phyloP scores from a whole-genome alignment of 2,888 invertebrate species.

The Parelbella ahira region DNA sequence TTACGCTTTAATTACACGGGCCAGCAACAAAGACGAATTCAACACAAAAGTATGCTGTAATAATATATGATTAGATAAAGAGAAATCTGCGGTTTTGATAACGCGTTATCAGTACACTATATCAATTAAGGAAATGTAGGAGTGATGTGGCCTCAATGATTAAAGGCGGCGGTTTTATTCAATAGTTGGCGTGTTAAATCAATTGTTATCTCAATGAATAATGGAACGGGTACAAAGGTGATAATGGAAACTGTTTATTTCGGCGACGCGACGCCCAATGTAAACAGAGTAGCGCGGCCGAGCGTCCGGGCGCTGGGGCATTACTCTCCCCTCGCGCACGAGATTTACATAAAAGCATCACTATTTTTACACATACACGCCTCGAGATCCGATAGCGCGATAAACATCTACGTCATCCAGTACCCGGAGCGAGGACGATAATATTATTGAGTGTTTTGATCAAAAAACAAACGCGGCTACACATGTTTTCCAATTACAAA shows the following conservation, averaged over 20 bases:
- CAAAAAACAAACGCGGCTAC: no score
- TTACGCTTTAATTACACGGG: no score
- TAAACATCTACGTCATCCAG: constrained; percentile 14
- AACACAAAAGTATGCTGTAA: constrained; percentile 17
- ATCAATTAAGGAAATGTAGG: constrained; percentile 55
- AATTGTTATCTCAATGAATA: constrained; percentile 26
- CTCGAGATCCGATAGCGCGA: constrained; percentile 6
- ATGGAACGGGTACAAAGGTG: constrained; percentile 24
- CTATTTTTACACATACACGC: constrained; percentile 17
- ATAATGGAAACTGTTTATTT: constrained; percentile 46
- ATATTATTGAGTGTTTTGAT: no score
- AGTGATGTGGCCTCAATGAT: constrained; percentile 44
- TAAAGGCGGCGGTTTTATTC: constrained; percentile 40
- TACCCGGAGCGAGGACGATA: no score
- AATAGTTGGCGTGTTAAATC: constrained; percentile 31
- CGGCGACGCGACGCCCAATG: constrained; percentile 44
- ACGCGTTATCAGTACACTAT: constrained; percentile 31
- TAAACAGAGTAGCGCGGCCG: constrained; percentile 49
- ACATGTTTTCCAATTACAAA: no score
- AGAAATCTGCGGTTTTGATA: constrained; percentile 31
- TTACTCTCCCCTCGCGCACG: constrained; percentile 52
- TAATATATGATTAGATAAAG: constrained; percentile 33
- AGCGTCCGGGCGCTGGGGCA: constrained; percentile 65
- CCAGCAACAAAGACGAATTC: constrained; percentile 14
- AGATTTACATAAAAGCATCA: constrained; percentile 30